Conservation (phyloP, 2,797 vertebrate species). For the Halcyon leucocephala region DNA sequence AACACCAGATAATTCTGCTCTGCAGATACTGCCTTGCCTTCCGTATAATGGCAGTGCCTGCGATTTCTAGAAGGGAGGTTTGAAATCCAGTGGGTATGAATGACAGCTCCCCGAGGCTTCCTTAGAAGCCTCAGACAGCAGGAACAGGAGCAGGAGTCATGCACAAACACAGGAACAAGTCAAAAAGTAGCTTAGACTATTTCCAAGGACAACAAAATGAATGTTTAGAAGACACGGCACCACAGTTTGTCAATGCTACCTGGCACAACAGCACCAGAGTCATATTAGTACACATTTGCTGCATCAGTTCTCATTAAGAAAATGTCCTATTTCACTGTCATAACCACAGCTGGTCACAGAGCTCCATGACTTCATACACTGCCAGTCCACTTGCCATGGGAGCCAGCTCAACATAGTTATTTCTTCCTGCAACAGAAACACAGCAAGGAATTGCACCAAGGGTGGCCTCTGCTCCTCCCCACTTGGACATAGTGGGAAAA, state of each 20-base stretch:
- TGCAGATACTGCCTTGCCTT: background rate
- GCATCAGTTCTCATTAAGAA: background rate
- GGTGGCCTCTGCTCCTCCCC: background rate
- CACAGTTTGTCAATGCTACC: background rate
- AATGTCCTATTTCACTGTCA: background rate
- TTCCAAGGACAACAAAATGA: background rate
- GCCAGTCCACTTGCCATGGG: background rate
- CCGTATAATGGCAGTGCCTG: background rate
- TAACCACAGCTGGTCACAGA: background rate
- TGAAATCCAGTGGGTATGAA: background rate
- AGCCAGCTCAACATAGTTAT: background rate
- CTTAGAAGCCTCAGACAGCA: background rate
- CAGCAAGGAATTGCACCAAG: background rate
- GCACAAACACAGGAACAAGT: background rate
- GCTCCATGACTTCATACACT: rapidly evolving
- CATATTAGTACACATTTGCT: background rate
- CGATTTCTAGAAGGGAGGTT: background rate
- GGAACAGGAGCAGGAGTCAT: background rate
- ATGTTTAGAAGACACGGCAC: background rate
- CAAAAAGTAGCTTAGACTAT: background rate
- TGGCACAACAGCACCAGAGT: background rate
- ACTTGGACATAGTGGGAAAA: background rate
- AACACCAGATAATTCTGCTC: background rate
- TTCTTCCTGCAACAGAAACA: background rate
- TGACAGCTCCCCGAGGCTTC: background rate